Evolutionary conservation across 2,113 vertebrate genomes (phyloP).

Genomic region (Fukomys damarensis): DNA sequence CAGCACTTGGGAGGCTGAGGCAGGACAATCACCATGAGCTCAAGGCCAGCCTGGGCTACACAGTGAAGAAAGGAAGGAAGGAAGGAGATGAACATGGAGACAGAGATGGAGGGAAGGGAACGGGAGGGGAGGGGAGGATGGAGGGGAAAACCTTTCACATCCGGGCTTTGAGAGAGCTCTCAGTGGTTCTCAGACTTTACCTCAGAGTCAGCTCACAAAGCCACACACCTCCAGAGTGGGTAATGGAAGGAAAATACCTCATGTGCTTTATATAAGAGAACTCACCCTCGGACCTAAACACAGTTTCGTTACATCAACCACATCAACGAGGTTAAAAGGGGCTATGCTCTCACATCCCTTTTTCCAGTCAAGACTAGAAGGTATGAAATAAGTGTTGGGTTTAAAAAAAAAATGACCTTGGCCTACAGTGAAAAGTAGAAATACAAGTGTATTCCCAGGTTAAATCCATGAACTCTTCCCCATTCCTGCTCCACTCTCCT

Average conservation of each 20-base stretch:
- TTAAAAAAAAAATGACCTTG: not conserved
- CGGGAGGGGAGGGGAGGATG: not conserved
- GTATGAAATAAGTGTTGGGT: not conserved
- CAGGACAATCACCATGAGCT: too few species aligned
- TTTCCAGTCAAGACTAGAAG: conserved; percentile 63
- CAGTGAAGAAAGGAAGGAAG: too few species aligned
- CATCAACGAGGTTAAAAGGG: conserved; percentile 34
- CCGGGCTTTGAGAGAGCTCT: conserved; percentile 11
- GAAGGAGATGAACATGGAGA: not conserved
- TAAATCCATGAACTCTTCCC: not conserved
- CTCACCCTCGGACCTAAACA: conserved; percentile 42
- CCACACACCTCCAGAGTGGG: not conserved
- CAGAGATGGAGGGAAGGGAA: too few species aligned
- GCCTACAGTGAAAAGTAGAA: not conserved
- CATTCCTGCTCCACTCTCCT: not conserved
- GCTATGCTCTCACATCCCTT: conserved; percentile 26
- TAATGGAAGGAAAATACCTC: conserved; percentile 56
- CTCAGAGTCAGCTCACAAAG: not conserved
- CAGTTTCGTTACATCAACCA: conserved; percentile 31
- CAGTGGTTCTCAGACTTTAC: conserved; percentile 37
- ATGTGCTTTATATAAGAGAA: not conserved
- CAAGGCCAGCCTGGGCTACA: too few species aligned
- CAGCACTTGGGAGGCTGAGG: too few species aligned
- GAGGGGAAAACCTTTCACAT: not conserved
- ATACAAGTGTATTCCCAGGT: not conserved